These are phyloP conservation scores for Sciaenops ocellatus DNA, from an alignment of 2,797 vertebrate species.

Conservation along the genomic window DNA sequence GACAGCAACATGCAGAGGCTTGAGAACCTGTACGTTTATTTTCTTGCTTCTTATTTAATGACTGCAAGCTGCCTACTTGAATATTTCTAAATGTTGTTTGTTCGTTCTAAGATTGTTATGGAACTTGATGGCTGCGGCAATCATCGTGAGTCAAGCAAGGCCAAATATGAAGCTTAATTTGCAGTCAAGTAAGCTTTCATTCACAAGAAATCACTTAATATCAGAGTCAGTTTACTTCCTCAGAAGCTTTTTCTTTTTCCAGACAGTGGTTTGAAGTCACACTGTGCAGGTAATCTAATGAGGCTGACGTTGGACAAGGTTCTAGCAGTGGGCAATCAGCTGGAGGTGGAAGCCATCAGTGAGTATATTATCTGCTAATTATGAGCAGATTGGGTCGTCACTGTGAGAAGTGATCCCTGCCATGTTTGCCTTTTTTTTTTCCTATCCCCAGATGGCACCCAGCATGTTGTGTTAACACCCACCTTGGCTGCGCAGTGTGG, in stretches of 20 bases:
- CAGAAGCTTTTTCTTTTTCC: neutral
- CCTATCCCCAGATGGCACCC: conserved; percentile 75
- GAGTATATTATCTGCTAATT: conserved; percentile 44
- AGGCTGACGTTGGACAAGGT: conserved; percentile 78
- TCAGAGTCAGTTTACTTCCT: accelerated
- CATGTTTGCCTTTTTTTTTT: neutral
- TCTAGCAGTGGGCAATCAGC: conserved; percentile 78
- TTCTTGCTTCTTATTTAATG: accelerated
- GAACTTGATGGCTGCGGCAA: conserved; percentile 68
- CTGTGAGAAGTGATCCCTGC: neutral
- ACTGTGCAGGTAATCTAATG: conserved; percentile 83
- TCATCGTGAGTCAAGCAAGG: conserved; percentile 64
- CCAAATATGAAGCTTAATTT: conserved; percentile 49
- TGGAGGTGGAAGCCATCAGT: conserved; percentile 85
- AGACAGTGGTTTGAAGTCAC: conserved; percentile 70
- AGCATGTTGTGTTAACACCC: conserved; percentile 69
- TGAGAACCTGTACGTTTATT: conserved; percentile 64
- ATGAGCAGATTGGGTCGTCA: neutral
- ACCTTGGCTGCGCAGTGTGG: conserved; percentile 86
- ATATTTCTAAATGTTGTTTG: neutral
- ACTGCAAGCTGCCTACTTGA: accelerated
- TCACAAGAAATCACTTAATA: accelerated
- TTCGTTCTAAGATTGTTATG: conserved; percentile 64
- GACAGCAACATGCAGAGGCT: conserved; percentile 62
- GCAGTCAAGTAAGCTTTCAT: conserved; percentile 72